phyloP scores from a whole-genome alignment of 2,888 invertebrate species.

The Pinctada fucata region DNA sequence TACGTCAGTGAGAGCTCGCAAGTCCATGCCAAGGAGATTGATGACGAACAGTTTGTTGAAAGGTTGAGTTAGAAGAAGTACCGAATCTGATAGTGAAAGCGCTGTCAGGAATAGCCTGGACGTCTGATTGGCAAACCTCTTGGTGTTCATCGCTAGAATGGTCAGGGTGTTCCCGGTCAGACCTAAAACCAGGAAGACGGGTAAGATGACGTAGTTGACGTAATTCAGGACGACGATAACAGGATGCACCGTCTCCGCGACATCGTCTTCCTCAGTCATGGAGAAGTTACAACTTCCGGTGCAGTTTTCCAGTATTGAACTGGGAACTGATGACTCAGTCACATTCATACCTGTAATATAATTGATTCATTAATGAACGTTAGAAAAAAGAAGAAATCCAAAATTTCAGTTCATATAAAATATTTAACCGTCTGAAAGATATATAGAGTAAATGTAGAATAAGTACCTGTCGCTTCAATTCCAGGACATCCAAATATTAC shows the following conservation, averaged over 20 bases:
- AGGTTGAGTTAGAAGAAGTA: conserved; percentile 52
- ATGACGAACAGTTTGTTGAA: conserved; percentile 59
- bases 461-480: too few relatives aligned
- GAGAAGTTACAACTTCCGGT: background rate
- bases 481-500: too few relatives aligned
- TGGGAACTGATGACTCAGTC: too few relatives aligned
- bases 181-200: conserved; percentile 51
- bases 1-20: conserved; percentile 47
- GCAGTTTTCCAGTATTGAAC: background rate
- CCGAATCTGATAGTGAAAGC: conserved; percentile 56
- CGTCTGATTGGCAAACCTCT: conserved; percentile 45
- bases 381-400: too few relatives aligned
- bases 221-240: conserved; percentile 37
- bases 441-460: too few relatives aligned
- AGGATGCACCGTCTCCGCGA: background rate
- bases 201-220: conserved; percentile 46
- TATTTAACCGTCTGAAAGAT: too few relatives aligned
- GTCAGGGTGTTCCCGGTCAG: conserved; percentile 55
- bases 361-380: too few relatives aligned
- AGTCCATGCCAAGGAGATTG: conserved; percentile 47
- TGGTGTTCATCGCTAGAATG: conserved; percentile 52
- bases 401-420: too few relatives aligned
- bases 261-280: background rate
- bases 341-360: too few relatives aligned
- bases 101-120: conserved; percentile 54